These are phyloP conservation scores for Cerastoderma edule DNA, from an alignment of 2,888 invertebrate species.

Conservation along the genomic window DNA sequence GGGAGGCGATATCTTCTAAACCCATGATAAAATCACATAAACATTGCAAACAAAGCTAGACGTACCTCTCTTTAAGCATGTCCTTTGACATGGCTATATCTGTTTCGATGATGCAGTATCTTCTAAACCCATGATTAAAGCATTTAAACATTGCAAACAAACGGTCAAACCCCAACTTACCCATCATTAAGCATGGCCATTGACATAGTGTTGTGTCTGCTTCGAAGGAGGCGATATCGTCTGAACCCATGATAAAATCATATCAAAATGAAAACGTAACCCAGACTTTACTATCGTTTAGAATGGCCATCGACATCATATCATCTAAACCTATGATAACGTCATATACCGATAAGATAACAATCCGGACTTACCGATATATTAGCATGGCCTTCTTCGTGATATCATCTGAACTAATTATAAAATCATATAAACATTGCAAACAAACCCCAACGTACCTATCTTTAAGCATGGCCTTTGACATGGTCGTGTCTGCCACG, in stretches of 20 bases:
- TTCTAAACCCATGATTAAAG: not conserved
- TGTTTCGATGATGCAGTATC: not conserved
- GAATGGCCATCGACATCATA: not conserved
- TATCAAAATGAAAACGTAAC: not conserved
- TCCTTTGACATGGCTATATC: not conserved
- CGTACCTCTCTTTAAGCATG: not conserved
- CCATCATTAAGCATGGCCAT: not conserved
- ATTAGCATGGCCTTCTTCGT: no score
- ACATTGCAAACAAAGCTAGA: no score
- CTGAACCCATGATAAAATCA: not conserved
- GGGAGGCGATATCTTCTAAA: no score
- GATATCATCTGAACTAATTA: constrained; percentile 1
- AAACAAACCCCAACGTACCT: constrained; percentile 25
- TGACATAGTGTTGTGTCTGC: not conserved
- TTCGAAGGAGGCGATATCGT: not conserved
- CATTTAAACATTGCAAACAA: not conserved
- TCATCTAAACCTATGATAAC: not conserved
- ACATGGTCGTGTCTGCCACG: constrained; percentile 10
- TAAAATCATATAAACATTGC: not conserved
- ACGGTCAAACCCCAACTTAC: not conserved
- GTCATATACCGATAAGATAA: not conserved
- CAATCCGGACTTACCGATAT: no score
- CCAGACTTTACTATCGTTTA: not conserved
- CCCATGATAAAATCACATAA: no score
- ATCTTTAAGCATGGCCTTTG: constrained; percentile 17